These are phyloP conservation scores for Imbricaverruca yamaguchii DNA, from an alignment of 2,888 invertebrate genomes.

Conservation along the genomic window DNA sequence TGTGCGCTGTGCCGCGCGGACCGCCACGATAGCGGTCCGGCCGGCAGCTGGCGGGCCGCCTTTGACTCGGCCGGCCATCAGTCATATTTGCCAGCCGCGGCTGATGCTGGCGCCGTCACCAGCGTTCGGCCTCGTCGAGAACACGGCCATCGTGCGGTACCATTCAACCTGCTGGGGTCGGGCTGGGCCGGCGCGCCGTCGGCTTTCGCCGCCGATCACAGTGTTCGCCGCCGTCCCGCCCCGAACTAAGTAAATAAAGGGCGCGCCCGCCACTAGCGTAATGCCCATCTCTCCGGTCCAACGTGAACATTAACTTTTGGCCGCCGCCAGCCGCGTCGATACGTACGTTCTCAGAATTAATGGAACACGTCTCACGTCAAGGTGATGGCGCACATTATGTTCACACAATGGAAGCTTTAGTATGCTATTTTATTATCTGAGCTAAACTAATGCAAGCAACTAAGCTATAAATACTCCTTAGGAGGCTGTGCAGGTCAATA, in stretches of 20 bases:
- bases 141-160: background rate
- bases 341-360: too few species aligned
- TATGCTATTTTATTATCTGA: too few species aligned
- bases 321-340: too few species aligned
- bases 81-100: constrained; percentile 10
- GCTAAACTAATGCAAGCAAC: too few species aligned
- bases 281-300: too few species aligned
- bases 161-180: background rate
- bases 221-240: background rate
- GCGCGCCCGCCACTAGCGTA: background rate
- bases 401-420: too few species aligned
- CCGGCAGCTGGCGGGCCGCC: background rate
- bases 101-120: background rate
- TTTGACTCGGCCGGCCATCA: constrained; percentile 7
- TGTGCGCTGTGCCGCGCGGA: background rate
- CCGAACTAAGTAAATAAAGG: background rate
- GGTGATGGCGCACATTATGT: too few species aligned
- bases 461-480: too few species aligned
- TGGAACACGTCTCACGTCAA: too few species aligned
- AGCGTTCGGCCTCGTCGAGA: background rate
- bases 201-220: background rate
- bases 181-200: background rate
- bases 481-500: too few species aligned
- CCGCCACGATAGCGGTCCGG: background rate
- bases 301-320: too few species aligned